Evolutionary conservation across 2,113 vertebrate species (phyloP).

Genomic region (Hippocampus guttulatus): DNA sequence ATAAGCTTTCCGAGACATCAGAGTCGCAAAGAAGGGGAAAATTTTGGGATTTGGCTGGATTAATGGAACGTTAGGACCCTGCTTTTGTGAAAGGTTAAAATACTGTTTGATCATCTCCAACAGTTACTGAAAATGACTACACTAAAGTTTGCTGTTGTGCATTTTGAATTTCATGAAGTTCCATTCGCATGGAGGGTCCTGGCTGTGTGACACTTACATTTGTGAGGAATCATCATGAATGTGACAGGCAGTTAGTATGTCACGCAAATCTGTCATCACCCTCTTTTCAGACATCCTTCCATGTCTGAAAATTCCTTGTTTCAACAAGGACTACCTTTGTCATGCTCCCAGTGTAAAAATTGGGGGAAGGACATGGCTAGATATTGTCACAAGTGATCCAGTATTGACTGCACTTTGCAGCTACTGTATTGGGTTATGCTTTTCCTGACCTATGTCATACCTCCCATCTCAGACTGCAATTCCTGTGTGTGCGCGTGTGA

Average conservation of each 20-base stretch:
- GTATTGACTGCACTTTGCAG: background rate
- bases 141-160: background rate
- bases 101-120: background rate
- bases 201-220: background rate
- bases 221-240: background rate
- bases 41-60: background rate
- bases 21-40: background rate
- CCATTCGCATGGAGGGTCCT: background rate
- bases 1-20: too few species aligned
- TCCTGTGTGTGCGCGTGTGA: too few species aligned
- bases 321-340: background rate
- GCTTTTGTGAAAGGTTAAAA: background rate
- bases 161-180: background rate
- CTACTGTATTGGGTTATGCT: background rate
- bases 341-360: background rate
- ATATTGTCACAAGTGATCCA: background rate
- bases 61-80: background rate
- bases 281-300: background rate
- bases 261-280: background rate
- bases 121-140: background rate
- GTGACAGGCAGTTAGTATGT: background rate
- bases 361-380: background rate
- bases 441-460: too few species aligned
- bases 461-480: too few species aligned
- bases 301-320: background rate